Evolutionary conservation across 1,140 invertebrate genomes (phyloP), one percentile per base, ranked within the genome.

Genomic region (Macrobrachium nipponense): DNA sequence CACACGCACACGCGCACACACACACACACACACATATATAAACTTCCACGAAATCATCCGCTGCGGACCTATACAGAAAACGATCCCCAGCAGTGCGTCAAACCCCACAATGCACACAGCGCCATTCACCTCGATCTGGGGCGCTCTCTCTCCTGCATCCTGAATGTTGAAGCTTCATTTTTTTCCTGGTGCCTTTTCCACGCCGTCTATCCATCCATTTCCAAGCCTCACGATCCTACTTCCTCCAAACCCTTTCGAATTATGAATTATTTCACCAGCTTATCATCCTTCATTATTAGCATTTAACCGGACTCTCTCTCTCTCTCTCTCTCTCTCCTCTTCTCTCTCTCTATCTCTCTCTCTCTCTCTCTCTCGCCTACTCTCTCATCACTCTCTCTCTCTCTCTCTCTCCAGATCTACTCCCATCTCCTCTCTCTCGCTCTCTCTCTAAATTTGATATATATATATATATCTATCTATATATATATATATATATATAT

Each of bases 341-440:
- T 78, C 80, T 59, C 73, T 68, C 61, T 68, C 77, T 88, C 86
- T 88, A 14, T 88, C 79, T 88, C 80, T 82, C 68, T 82, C 80
- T 87, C 79, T 82, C 70, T 87, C 76, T 82, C 78, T 87, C 62
- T 68, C n/a, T n/a, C n/a, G n/a, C n/a, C n/a, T n/a, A n/a, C n/a
- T n/a, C n/a, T n/a, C n/a, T n/a, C n/a, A n/a, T n/a, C n/a, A n/a
- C 44, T 58, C 23, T 82, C 60, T 78, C 66, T 78, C 75, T 77
- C 86, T 82, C 78, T 88, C 80, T 72, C 78, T 82, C 61, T 79
- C 59, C 78, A n/a, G n/a, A n/a, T 61, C 80, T 61, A 68, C 80
- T 59, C 73, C 62, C 61, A n/a, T 68, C 77, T 88, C 86, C 88
- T 88, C 79, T 88, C 80, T 82, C 68, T 82, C 80, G 82, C 79